Conservation (phyloP, 2,113 vertebrate species). For the Eleginops maclovinus region DNA sequence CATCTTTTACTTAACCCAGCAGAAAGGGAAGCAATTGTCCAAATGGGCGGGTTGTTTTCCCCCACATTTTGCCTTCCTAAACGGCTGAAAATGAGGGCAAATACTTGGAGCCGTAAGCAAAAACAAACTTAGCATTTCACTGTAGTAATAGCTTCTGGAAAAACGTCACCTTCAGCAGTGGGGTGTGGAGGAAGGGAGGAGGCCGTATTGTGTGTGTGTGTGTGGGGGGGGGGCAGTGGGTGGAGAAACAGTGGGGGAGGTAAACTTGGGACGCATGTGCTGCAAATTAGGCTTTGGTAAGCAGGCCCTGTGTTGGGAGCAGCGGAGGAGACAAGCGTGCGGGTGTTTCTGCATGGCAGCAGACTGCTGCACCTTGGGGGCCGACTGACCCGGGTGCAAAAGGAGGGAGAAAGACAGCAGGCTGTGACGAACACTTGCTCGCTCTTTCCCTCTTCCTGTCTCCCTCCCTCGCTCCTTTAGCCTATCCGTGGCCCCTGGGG, state of each 20-base stretch:
- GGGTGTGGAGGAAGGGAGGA: slow-evolving; percentile 45
- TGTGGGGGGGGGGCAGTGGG: slow-evolving; percentile 26
- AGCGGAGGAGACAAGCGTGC: slow-evolving; percentile 45
- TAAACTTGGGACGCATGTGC: slow-evolving; percentile 65
- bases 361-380: slow-evolving; percentile 63
- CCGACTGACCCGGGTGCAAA: slow-evolving; percentile 63
- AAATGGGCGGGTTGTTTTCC: slow-evolving; percentile 35
- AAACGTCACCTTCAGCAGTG: slow-evolving; percentile 63
- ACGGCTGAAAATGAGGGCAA: slow-evolving; percentile 56
- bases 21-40: slow-evolving; percentile 59
- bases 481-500: slow-evolving; percentile 48
- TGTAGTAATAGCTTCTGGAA: slow-evolving; percentile 65
- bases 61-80: slow-evolving; percentile 50
- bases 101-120: slow-evolving; percentile 47
- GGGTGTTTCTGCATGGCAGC: slow-evolving; percentile 73
- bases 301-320: slow-evolving; percentile 48
- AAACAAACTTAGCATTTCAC: slow-evolving; percentile 66
- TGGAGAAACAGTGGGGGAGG: slow-evolving; percentile 25
- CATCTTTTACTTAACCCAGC: slow-evolving; percentile 47
- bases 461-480: slow-evolving; percentile 34
- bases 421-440: slow-evolving; percentile 45
- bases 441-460: slow-evolving; percentile 23
- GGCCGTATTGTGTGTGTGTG: slow-evolving; percentile 2
- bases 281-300: slow-evolving; percentile 66
- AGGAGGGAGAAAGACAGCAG: slow-evolving; percentile 46